phyloP scores from a whole-genome alignment of 2,113 vertebrate genomes.

The Sclerurus mexicanus region DNA sequence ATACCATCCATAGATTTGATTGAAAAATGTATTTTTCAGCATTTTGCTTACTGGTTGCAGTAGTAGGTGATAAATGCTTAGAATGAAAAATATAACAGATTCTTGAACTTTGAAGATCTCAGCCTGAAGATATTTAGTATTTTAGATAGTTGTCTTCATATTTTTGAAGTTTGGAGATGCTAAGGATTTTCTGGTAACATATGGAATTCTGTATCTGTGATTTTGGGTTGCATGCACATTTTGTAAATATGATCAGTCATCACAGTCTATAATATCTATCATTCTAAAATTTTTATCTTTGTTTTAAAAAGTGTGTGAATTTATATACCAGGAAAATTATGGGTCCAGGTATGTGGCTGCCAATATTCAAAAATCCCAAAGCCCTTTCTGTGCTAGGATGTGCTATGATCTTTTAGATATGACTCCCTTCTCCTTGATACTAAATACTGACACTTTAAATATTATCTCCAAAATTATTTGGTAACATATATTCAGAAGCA shows the following conservation, averaged over 20 bases:
- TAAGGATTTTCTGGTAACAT: not conserved
- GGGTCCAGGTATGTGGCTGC: not conserved
- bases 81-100: not conserved
- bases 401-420: not conserved
- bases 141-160: not conserved
- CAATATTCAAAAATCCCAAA: not conserved
- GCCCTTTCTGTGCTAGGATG: not conserved
- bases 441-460: not conserved
- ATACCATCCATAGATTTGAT: not conserved
- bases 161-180: not conserved
- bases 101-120: not conserved
- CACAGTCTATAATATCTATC: not conserved
- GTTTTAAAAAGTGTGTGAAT: not conserved
- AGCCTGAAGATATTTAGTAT: not conserved
- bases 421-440: not conserved
- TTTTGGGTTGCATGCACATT: not conserved
- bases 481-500: not conserved
- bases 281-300: not conserved
- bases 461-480: not conserved
- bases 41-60: not conserved
- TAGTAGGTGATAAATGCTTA: not conserved
- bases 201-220: not conserved
- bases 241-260: not conserved
- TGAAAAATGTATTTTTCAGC: not conserved
- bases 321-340: not conserved